Evolutionary conservation across 92 coral and sea anemone genomes (phyloP).

Genomic region (Phenganax stokvisi): DNA sequence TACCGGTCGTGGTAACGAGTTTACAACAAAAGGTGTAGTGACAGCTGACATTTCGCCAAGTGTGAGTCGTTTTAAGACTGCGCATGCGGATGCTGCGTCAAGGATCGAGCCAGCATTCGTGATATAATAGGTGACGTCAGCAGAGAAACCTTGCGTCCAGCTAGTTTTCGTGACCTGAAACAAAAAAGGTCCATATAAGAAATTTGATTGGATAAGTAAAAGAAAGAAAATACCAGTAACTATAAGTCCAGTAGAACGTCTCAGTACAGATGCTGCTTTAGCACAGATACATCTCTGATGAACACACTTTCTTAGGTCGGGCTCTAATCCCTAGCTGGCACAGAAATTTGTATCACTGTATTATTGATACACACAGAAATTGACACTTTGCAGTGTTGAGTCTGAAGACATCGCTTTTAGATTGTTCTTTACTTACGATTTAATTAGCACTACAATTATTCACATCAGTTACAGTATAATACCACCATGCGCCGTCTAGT

Average conservation of each 20-base stretch:
- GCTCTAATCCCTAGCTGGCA: no score
- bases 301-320: no score
- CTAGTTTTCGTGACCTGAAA: slow-evolving; percentile 5
- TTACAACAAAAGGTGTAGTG: slow-evolving; percentile 69
- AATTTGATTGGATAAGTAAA: neutral
- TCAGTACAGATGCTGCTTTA: neutral
- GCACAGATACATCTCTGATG: no score
- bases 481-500: no score
- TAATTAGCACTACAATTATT: no score
- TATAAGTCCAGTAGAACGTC: neutral
- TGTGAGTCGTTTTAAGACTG: slow-evolving; percentile 60
- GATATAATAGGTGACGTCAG: slow-evolving; percentile 77
- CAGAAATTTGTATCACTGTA: no score
- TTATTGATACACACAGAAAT: no score
- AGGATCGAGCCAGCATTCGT: slow-evolving; percentile 72
- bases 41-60: slow-evolving; percentile 61
- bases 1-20: slow-evolving; percentile 20
- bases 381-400: no score
- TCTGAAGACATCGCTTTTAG: no score
- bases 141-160: slow-evolving; percentile 33
- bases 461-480: no score
- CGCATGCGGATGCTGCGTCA: slow-evolving; percentile 58
- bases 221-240: neutral
- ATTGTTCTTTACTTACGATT: no score
- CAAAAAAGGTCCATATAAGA: neutral